Evolutionary conservation across 2,888 invertebrate genomes (phyloP), one percentile per base, ranked within the genome.

Genomic region (Molorchus minor): DNA sequence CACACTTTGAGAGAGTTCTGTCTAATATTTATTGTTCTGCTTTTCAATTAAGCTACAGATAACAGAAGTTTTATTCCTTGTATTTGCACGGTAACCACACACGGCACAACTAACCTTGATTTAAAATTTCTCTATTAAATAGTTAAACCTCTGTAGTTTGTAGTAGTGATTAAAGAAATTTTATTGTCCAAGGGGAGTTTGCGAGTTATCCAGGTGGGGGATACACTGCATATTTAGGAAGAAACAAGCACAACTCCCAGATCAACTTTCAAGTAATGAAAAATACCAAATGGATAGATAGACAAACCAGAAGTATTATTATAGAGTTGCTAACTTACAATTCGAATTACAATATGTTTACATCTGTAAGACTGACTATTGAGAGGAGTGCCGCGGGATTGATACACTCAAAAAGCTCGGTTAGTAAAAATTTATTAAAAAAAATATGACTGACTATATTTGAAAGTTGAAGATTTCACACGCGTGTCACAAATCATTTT

Each of bases 301-400:
- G 56, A 10, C 38, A 51, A 15, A 73, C 75, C 2, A 54, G 75
- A 57, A 66, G 64, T 12, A n/a, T 76, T 4, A 65, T 75, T 13
- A 51, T 75, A 3, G 76, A 77, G 62, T 73, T 73, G 56, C 62
- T 73, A n/a, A 45, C 67, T 0, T 77, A 77, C 60, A 75, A 70
- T 49, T 62, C 69, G 1, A 75, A 75, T 53, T 64, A 63, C 8
- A 77, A 77, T 51, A 56, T 75, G 10, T 77, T 77, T 47, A 68
- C 69, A 60, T 61, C 70, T 1, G 69, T 75, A 19, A 53, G 45
- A 16, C 30, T 75, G 7, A 54, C 67, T 19, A 64, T 75, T 52
- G 77, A 77, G 60, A 63, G 69, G 12, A 70, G 69, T 33, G 62
- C 71, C 0, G 58, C 72, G 10, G 77, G 77, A 56, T 70, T 68